Percentiles rank a stretch among this genome's conserved stretches.
Evolutionary conservation across 2,797 vertebrate species (phyloP).

Genomic region (Parotocinclus haroldoi): DNA sequence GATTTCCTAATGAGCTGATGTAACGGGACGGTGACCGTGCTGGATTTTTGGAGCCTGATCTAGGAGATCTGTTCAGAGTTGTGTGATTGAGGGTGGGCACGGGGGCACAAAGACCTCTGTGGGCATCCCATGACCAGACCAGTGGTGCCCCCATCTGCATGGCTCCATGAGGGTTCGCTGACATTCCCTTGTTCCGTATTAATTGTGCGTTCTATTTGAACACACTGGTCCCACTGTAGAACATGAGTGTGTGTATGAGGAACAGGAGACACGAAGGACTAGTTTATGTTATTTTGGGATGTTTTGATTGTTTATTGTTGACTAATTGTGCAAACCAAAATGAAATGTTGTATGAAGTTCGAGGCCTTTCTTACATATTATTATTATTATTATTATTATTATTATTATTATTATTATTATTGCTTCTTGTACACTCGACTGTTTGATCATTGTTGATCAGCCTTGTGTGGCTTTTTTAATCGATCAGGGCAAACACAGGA

Average conservation of each 20-base stretch:
- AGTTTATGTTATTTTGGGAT: conserved; percentile 21
- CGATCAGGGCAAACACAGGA: background rate
- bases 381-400: no score
- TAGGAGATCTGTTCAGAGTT: no score
- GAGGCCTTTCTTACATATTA: conserved; percentile 4
- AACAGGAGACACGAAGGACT: no score
- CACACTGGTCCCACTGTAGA: conserved; percentile 33
- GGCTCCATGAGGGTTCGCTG: background rate
- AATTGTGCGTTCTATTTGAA: conserved; percentile 55
- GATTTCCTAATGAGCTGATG: no score
- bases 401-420: conserved; percentile 19
- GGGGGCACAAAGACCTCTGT: no score
- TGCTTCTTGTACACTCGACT: conserved; percentile 43
- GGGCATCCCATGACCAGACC: conserved; percentile 23
- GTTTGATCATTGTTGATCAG: conserved; percentile 33
- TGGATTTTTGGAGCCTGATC: no score
- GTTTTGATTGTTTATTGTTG: conserved; percentile 1
- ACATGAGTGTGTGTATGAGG: no score
- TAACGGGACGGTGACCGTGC: no score
- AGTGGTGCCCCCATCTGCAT: no score
- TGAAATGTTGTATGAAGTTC: background rate
- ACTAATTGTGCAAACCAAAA: conserved; percentile 4
- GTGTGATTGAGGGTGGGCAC: no score
- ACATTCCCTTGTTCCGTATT: conserved; percentile 8
- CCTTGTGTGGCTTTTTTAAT: conserved; percentile 21